Percentiles rank a stretch among this genome's conserved stretches.
These are phyloP conservation scores for Rhopalosiphum padi DNA, from an alignment of 1,140 invertebrate species.

Conservation along the genomic window DNA sequence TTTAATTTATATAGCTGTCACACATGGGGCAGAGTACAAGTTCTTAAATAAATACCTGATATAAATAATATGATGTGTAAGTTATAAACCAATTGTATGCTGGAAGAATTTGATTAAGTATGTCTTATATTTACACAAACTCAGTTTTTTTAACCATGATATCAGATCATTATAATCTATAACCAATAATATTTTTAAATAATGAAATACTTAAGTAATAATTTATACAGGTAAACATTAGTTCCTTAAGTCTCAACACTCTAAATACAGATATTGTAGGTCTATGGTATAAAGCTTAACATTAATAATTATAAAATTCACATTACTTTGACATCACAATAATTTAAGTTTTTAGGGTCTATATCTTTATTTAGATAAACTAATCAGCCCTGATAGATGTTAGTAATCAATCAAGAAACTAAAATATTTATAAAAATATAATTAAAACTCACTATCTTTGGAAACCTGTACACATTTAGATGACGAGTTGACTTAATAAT, in stretches of 20 bases:
- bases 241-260: neutral
- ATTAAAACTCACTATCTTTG: constrained; percentile 20
- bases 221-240: neutral
- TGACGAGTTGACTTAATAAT: constrained; percentile 44
- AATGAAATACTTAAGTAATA: neutral
- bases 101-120: neutral
- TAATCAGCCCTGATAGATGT: neutral
- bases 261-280: neutral
- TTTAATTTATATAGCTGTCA: neutral
- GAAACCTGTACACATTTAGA: constrained; percentile 42
- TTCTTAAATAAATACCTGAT: neutral
- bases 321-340: neutral
- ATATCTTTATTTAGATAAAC: neutral
- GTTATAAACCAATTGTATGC: neutral
- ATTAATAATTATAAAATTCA: neutral
- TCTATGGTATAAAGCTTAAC: neutral
- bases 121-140: neutral
- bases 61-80: neutral
- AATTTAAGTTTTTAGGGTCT: neutral
- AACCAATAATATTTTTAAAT: neutral
- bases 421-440: neutral
- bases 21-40: neutral
- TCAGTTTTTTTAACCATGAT: neutral
- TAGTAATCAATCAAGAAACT: neutral
- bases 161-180: neutral